Evolutionary conservation across 2,797 vertebrate genomes (phyloP), one percentile per base, ranked within the genome.

Genomic region (Eidolon dupreanum): DNA sequence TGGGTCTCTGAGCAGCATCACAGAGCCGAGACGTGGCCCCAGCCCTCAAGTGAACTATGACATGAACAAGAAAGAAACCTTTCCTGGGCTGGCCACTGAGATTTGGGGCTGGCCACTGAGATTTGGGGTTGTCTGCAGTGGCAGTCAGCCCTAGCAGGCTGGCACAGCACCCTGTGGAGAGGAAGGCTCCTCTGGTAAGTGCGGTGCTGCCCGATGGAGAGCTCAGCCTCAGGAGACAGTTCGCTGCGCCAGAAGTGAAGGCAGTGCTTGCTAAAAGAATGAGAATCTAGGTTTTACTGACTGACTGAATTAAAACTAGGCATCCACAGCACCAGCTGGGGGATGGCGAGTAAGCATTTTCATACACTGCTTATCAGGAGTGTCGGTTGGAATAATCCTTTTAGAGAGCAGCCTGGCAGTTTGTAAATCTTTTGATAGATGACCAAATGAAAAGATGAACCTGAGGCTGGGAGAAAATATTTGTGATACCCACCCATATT

Each of bases 41-140:
- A 78, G 26, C 33, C 33, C 49, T 78, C 33, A 13, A 0, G 0
- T 66, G 61, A n/a, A 4, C 46, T 19, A 11, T 38, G 17, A 1
- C 15, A 9, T 55, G 4, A 66, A 26, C 51, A n/a, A 17, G 51
- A 1, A 4, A 17, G 41, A n/a, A 31, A 57, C 19, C 19, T 71
- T 4, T 68, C 3, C 8, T 68, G 46, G n/a, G n/a, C 15, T 68
- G 63, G n/a, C 31, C 31, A 11, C 46, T 33, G 28, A 36, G n/a
- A 24, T 51, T 12, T 17, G 3, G 3, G 61, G 43, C n/a, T 66
- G 61, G n/a, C 31, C 31, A 11, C 46, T 33, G 28, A 38, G n/a
- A 26, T 53, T 12, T 19, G 4, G 3, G 61, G n/a, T 84, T 84
- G 36, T 41, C 38, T 38, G n/a, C 36, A 33, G 11, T 17, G 66